Percentiles rank a stretch among this genome's conserved stretches.
These are phyloP conservation scores for Diadromus collaris DNA, from an alignment of 2,888 invertebrate genomes.

Conservation along the genomic window DNA sequence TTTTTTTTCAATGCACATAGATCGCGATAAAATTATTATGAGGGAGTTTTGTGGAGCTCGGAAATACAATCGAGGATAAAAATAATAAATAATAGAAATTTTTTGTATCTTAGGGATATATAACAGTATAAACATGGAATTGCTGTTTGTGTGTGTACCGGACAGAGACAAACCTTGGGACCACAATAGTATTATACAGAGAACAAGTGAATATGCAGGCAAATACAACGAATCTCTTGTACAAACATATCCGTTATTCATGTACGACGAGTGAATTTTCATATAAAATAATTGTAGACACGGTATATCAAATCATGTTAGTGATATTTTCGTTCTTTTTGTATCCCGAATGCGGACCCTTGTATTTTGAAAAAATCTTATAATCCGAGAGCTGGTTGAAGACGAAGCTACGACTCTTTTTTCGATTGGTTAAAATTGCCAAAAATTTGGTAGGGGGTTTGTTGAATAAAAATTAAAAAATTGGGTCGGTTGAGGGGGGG, in stretches of 20 bases:
- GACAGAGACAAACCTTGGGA: constrained; percentile 52
- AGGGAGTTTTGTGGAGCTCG: constrained; percentile 16
- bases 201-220: constrained; percentile 66
- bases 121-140: constrained; percentile 35
- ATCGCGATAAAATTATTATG: constrained; percentile 33
- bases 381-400: constrained; percentile 33
- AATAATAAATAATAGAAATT: background rate
- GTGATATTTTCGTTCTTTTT: constrained; percentile 1
- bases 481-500: constrained; percentile 15
- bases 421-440: constrained; percentile 72
- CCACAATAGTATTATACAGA: constrained; percentile 55
- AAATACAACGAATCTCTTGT: constrained; percentile 68
- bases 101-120: constrained; percentile 27
- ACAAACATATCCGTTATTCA: constrained; percentile 60
- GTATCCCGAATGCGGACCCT: constrained; percentile 48
- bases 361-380: constrained; percentile 1
- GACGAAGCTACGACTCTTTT: constrained; percentile 61
- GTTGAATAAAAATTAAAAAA: constrained; percentile 29
- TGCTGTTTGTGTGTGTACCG: constrained; percentile 52
- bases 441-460: constrained; percentile 48
- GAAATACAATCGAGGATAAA: constrained; percentile 26
- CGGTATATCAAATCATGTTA: background rate
- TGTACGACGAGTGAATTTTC: constrained; percentile 44
- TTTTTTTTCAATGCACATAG: constrained; percentile 32
- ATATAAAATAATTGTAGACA: constrained; percentile 3